Evolutionary conservation across 23 tunicate genomes (phyloP), one percentile per base, ranked within the genome.

Genomic region (Diplosoma virens): DNA sequence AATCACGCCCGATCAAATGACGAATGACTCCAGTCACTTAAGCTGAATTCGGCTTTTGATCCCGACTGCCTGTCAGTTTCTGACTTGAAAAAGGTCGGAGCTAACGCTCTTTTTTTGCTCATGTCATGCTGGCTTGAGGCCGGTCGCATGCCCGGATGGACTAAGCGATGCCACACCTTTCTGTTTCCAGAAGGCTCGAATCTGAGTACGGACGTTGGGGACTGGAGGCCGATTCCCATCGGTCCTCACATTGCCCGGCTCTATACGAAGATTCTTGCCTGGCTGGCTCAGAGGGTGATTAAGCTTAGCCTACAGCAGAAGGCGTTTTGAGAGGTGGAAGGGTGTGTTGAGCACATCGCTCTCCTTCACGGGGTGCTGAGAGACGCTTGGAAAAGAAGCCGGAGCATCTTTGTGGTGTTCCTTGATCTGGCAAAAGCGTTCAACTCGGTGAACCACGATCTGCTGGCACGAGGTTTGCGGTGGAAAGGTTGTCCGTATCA

Each of bases 161-260:
- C 63, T 11, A 56, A 56, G 63, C 24, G 21, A 11, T 11, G 63
- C 20, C 63, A 25, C 25, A 20, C 63, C 6, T 4, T 20, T 6
- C 25, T 56, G 25, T 4, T 56, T 11, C 25, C 63, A 56, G 20
- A 56, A 25, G 17, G 63, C 24, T 56, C 24, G 63, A 41, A 65
- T 24, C 14, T 20, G 7, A 11, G 26, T 9, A 24, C 14, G 65
- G 65, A 58, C 9, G 65, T 58, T 18, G 65, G 45, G 17, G 28
- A 65, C 45, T 65, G 71, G 71, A 14, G 71, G 71, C 7, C 71
- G 16, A 65, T 65, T 32, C 25, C 71, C 21, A 65, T 65, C 21
- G 71, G 71, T 3, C 28, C 71, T 6, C 71, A 65, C 28, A 17
- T 58, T 11, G 6, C n/a, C n/a, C 14, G 65, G n/a, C 20, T 11